Base-by-base conservation (phyloP, 2,797 vertebrate genomes). In the Apogon hyalosoma region DNA sequence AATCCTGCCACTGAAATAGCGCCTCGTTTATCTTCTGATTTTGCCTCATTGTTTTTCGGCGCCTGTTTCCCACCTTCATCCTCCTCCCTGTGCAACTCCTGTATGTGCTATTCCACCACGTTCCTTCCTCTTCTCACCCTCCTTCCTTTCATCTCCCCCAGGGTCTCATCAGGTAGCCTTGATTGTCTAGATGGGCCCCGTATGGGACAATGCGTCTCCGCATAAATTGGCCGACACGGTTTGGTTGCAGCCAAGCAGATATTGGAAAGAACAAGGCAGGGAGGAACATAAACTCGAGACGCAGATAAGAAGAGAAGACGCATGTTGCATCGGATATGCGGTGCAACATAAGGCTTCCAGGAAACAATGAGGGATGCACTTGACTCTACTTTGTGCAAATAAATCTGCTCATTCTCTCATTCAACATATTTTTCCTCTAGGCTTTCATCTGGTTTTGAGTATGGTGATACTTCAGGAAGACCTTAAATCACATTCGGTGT, bases 11-110 rank as follows among this genome's bases (percentile, higher is more conserved):
- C 92, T 89, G 91, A 93, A 94, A 93, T 92, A 93, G 92, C 63
- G 84, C 88, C 90, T 92, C 90, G 89, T 94, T 93, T 93, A 91
- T 94, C 92, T 93, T 94, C 88, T 88, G 88, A 93, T 93, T 93
- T 93, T 90, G 90, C 88, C 87, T 90, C 87, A 90, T 91, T 92
- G 90, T 92, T 91, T 93, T 92, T 84, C 75, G n/a, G 57, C 60
- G 77, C 78, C 81, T 76, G 76, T 84, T 79, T 83, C 81, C 73
- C 84, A 74, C 72, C 77, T 77, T 84, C 80, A 51, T 49, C 33
- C 75, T 55, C 69, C 77, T 75, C 78, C 61, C 50, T 67, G 78
- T 41, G 61, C 62, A 46, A 68, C 43, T 67, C 70, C 60, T 75
- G 60, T 59, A 39, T 69, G 58, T 58, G 47, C 56, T 67, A 28